Evolutionary conservation across 2,113 vertebrate genomes (phyloP).

Genomic region (Brachirus orientalis): DNA sequence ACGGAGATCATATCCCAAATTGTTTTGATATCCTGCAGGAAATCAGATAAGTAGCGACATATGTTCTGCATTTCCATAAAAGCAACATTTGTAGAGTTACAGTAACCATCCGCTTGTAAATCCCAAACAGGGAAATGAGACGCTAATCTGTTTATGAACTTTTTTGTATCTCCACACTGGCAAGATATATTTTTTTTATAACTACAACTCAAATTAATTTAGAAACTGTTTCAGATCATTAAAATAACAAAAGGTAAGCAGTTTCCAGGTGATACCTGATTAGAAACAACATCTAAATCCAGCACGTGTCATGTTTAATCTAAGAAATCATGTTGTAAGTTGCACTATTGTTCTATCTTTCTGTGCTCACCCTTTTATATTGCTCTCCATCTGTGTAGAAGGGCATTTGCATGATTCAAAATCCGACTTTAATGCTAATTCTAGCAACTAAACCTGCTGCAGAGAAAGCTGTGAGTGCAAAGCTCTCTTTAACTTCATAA

Average conservation of each 20-base stretch:
- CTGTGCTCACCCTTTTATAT: too few species aligned
- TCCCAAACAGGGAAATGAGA: slow-evolving; percentile 49
- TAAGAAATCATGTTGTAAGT: neutral
- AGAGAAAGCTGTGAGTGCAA: slow-evolving; percentile 79
- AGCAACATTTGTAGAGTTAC: slow-evolving; percentile 72
- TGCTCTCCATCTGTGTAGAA: slow-evolving; percentile 48
- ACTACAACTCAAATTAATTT: neutral
- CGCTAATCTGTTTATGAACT: slow-evolving; percentile 55
- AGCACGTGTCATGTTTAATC: neutral
- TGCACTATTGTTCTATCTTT: slow-evolving; percentile 29
- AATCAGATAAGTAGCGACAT: slow-evolving; percentile 75
- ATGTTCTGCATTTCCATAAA: slow-evolving; percentile 77
- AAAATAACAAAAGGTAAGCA: neutral
- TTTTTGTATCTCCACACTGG: slow-evolving; percentile 12
- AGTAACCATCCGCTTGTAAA: slow-evolving; percentile 60
- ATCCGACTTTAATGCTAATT: slow-evolving; percentile 75
- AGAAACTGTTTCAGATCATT: neutral
- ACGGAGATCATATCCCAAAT: slow-evolving; percentile 68
- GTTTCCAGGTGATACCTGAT: neutral
- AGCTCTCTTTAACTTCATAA: slow-evolving; percentile 88
- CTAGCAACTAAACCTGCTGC: slow-evolving; percentile 79
- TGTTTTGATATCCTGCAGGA: slow-evolving; percentile 75
- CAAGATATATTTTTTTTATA: neutral
- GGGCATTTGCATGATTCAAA: slow-evolving; percentile 64
- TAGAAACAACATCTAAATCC: neutral